phyloP scores from a whole-genome alignment of 1,140 invertebrate genomes.

The Listronotus oregonensis region DNA sequence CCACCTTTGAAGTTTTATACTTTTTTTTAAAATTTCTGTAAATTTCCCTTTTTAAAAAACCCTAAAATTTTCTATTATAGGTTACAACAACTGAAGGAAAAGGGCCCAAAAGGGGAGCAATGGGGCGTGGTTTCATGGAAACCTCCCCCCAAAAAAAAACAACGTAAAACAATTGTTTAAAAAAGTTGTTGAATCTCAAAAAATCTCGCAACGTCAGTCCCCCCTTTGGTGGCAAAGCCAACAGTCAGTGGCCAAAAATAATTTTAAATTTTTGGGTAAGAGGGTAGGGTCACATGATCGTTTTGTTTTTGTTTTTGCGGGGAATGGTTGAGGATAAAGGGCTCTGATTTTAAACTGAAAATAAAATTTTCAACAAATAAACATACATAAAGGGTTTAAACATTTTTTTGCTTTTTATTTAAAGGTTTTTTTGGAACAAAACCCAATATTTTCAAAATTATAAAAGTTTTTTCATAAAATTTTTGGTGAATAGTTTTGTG shows the following conservation, averaged over 20 bases:
- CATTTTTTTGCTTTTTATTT: too few relatives aligned
- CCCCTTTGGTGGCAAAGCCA: constrained; percentile 79
- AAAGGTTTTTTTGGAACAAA: too few relatives aligned
- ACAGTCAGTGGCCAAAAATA: constrained; percentile 63
- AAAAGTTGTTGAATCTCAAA: constrained; percentile 91
- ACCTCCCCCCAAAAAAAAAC: constrained; percentile 98
- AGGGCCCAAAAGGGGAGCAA: constrained; percentile 79
- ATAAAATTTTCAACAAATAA: too few relatives aligned
- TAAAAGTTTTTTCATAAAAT: too few relatives aligned
- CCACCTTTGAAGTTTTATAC: too few relatives aligned
- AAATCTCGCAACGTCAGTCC: constrained; percentile 94
- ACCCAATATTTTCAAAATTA: too few relatives aligned
- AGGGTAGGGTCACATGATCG: background rate
- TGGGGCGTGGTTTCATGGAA: constrained; percentile 98
- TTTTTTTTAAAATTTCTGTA: too few relatives aligned
- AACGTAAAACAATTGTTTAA: constrained; percentile 96
- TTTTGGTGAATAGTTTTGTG: too few relatives aligned
- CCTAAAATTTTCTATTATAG: too few relatives aligned
- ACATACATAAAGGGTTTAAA: too few relatives aligned
- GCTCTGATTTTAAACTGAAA: too few relatives aligned
- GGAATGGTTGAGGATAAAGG: background rate
- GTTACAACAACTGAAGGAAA: constrained; percentile 74
- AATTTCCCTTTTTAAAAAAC: too few relatives aligned
- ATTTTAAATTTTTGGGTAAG: constrained; percentile 63
- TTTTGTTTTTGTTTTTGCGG: background rate